Percentiles rank a stretch among this genome's conserved stretches.
phyloP scores from a whole-genome alignment of 2,113 vertebrate species.

The Prietella phreatophila region DNA sequence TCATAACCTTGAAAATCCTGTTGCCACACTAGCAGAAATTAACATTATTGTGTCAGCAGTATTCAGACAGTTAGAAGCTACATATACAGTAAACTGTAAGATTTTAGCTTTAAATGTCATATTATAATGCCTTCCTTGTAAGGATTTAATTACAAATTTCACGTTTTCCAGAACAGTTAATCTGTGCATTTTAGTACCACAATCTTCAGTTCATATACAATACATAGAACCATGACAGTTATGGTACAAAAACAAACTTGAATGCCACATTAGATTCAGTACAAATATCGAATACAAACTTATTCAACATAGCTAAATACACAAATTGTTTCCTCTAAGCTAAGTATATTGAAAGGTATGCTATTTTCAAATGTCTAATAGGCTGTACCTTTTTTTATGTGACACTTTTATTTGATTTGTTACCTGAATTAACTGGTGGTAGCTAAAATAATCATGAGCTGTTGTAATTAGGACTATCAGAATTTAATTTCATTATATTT shows the following conservation, averaged over 20 bases:
- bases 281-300: background rate
- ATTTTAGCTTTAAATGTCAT: background rate
- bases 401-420: too few species aligned
- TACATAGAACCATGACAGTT: background rate
- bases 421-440: too few species aligned
- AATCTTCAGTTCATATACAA: background rate
- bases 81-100: background rate
- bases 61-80: background rate
- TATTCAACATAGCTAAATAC: background rate
- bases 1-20: slow-evolving; percentile 10
- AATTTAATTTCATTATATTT: background rate
- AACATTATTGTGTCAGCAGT: slow-evolving; percentile 6
- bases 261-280: background rate
- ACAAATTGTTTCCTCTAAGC: background rate
- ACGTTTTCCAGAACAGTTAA: background rate
- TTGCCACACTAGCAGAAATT: slow-evolving; percentile 3
- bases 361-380: too few species aligned
- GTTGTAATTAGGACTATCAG: too few species aligned
- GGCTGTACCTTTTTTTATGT: too few species aligned
- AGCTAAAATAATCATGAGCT: too few species aligned
- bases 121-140: background rate
- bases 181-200: background rate
- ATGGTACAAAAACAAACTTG: background rate
- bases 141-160: background rate
- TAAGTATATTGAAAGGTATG: too few species aligned